Percentiles rank a stretch among this genome's conserved stretches.
Conservation (phyloP, 2,113 vertebrate species). For the Ascaphus truei region DNA sequence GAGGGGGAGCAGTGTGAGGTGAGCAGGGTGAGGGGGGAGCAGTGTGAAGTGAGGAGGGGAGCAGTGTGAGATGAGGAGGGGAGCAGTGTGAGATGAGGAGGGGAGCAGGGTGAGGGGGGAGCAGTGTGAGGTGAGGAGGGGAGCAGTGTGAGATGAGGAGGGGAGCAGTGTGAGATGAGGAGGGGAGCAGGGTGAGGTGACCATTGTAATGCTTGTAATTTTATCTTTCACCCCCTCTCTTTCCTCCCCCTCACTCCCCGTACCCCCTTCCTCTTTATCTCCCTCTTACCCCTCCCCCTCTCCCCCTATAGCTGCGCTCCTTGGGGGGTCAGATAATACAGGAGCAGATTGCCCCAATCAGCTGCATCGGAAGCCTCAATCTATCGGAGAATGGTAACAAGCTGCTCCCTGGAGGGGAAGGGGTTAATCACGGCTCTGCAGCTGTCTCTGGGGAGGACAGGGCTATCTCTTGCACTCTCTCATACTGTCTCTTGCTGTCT, state of each 20-base stretch:
- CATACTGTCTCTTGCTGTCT: no score
- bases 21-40: no score
- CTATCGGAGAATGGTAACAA: constrained; percentile 82
- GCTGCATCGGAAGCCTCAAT: constrained; percentile 77
- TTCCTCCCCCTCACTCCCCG: background rate
- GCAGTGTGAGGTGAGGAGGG: background rate
- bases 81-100: background rate
- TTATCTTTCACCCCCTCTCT: background rate
- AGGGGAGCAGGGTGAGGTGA: no score
- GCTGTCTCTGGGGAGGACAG: no score
- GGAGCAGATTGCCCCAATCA: constrained; percentile 76
- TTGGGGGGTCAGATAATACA: constrained; percentile 80
- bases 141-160: background rate
- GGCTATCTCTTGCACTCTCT: no score
- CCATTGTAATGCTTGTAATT: no score
- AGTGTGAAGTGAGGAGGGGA: background rate
- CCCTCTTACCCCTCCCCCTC: background rate
- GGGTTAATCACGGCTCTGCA: background rate
- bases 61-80: no score
- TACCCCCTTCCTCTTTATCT: background rate
- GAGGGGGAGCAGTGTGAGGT: background rate
- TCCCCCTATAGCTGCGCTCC: constrained; percentile 71
- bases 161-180: no score
- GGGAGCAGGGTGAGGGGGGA: background rate
- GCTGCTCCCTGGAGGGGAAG: no score